These are phyloP conservation scores for Rostratula benghalensis DNA, from an alignment of 2,113 vertebrate genomes.

Conservation along the genomic window DNA sequence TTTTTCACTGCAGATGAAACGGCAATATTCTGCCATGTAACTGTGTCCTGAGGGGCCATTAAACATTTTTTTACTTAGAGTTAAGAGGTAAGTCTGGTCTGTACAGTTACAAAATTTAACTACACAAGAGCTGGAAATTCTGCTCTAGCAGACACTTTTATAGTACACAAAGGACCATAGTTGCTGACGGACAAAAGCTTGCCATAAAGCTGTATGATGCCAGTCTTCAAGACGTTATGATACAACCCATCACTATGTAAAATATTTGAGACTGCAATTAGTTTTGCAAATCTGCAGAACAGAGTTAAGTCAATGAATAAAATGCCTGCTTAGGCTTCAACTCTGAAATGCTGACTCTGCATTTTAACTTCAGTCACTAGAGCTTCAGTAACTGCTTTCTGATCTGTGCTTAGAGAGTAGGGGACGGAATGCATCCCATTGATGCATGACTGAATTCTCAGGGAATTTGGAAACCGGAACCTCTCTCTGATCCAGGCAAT, in stretches of 20 bases:
- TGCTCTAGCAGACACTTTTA: neutral
- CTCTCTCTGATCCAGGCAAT: neutral
- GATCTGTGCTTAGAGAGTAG: neutral
- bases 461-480: neutral
- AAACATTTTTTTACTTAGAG: neutral
- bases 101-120: constrained; percentile 29
- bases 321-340: neutral
- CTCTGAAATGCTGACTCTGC: neutral
- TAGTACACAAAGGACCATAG: neutral
- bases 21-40: neutral
- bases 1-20: neutral
- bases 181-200: neutral
- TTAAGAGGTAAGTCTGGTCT: constrained; percentile 9
- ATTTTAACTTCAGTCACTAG: neutral
- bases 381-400: constrained; percentile 4
- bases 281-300: neutral
- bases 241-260: neutral
- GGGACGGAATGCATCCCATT: neutral
- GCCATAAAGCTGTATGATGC: neutral
- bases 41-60: neutral
- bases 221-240: neutral
- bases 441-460: neutral
- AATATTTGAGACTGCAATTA: constrained; percentile 1
- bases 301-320: neutral
- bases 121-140: constrained; percentile 19